Evolutionary conservation across 2,113 vertebrate genomes (phyloP).

Genomic region (Sapayoa aenigma): DNA sequence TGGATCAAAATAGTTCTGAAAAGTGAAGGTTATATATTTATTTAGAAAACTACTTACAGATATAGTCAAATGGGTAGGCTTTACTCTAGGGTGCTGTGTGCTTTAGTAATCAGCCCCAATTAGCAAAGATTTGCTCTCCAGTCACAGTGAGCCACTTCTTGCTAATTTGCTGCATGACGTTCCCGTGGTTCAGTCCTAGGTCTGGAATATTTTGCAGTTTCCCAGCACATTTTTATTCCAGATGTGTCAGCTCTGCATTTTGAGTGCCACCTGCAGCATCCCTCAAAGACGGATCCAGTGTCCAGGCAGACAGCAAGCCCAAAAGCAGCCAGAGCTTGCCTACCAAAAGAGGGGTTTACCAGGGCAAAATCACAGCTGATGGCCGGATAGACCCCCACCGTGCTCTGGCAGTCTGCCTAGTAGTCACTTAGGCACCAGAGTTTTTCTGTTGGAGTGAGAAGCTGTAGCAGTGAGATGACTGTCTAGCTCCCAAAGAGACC

Average conservation of each 20-base stretch:
- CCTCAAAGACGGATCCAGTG: neutral
- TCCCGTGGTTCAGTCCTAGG: neutral
- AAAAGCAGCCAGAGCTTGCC: accelerated
- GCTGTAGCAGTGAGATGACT: neutral
- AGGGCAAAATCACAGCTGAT: neutral
- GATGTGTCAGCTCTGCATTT: neutral
- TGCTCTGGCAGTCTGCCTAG: neutral
- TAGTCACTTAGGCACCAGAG: neutral
- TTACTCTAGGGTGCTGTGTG: neutral
- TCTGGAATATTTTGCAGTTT: neutral
- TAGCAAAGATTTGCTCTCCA: neutral
- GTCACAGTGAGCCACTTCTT: neutral
- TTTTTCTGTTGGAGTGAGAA: neutral
- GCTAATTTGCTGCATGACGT: neutral
- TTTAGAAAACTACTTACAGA: neutral
- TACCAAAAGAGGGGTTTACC: neutral
- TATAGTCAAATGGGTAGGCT: neutral
- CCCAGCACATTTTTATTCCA: neutral
- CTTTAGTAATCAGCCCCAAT: neutral
- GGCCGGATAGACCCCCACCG: neutral
- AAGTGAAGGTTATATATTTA: neutral
- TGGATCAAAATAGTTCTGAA: neutral
- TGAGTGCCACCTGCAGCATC: neutral
- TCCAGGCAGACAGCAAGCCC: neutral
- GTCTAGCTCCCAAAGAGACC: neutral